Evolutionary conservation across 2,888 invertebrate genomes (phyloP).

Genomic region (Cryptocephalus moraei): DNA sequence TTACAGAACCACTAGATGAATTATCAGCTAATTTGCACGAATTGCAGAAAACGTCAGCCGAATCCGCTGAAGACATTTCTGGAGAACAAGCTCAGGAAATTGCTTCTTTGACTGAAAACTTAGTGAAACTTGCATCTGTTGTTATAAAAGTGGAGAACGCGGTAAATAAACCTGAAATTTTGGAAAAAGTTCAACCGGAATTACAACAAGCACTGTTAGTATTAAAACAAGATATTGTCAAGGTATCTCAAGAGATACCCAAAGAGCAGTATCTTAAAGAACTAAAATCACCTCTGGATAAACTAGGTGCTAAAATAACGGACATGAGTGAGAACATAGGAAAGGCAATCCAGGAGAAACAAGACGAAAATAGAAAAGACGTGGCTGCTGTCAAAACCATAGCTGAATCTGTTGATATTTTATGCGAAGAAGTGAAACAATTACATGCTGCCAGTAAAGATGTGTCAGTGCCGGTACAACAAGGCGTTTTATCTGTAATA

Average conservation of each 20-base stretch:
- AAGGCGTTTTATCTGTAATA: slow-evolving; percentile 12
- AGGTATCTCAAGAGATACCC: not conserved
- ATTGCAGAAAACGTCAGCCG: not conserved
- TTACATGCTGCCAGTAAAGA: slow-evolving; percentile 10
- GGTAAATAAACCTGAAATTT: slow-evolving; percentile 10
- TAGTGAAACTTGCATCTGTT: slow-evolving; percentile 1
- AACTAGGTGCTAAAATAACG: not conserved
- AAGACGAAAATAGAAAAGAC: slow-evolving; percentile 4
- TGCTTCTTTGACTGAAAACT: not conserved
- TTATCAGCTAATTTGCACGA: slow-evolving; percentile 1
- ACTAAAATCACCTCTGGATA: not conserved
- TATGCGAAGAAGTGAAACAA: slow-evolving; percentile 8
- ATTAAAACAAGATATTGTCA: not conserved
- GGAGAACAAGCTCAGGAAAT: not conserved
- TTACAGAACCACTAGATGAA: slow-evolving; percentile 8
- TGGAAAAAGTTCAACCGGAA: slow-evolving; percentile 14
- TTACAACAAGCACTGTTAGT: slow-evolving; percentile 9
- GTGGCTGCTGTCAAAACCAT: slow-evolving; percentile 3
- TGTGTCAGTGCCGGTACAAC: slow-evolving; percentile 5
- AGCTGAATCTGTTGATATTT: slow-evolving; percentile 3
- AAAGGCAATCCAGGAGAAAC: not conserved
- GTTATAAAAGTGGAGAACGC: slow-evolving; percentile 7
- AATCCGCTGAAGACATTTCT: not conserved
- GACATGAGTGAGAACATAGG: not conserved
- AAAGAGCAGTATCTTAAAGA: not conserved